Conservation (phyloP, 1,140 invertebrate genomes). For the Himalopsyche phryganea region DNA sequence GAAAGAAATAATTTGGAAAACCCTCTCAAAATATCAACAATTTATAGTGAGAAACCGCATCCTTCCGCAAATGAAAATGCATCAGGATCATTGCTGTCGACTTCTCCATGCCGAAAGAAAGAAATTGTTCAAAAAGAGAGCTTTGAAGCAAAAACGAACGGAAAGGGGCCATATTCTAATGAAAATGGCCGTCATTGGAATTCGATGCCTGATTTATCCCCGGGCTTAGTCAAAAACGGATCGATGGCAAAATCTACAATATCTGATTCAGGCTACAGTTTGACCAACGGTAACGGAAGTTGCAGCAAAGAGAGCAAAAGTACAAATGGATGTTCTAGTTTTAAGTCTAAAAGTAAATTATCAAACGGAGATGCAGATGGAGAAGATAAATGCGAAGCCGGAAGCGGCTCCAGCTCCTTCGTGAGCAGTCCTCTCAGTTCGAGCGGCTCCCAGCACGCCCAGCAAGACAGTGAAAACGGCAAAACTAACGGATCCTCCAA, state of each 20-base stretch:
- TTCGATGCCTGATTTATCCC: no score
- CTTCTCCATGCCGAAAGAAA: no score
- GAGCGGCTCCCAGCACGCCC: not conserved
- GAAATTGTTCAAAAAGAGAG: no score
- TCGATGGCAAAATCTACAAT: no score
- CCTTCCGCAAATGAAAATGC: no score
- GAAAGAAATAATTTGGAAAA: not conserved
- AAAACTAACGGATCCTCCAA: slow-evolving; percentile 1
- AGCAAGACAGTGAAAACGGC: not conserved
- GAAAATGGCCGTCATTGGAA: no score
- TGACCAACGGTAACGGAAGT: slow-evolving; percentile 24
- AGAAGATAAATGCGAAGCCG: not conserved
- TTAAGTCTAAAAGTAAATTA: slow-evolving; percentile 38
- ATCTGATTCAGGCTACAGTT: no score
- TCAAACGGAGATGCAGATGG: slow-evolving; percentile 3
- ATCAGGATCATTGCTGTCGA: no score
- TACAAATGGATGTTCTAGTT: slow-evolving; percentile 43
- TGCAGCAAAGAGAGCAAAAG: slow-evolving; percentile 38
- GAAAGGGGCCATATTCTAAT: no score
- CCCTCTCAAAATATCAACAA: not conserved
- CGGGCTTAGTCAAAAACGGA: no score
- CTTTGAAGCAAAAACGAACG: no score
- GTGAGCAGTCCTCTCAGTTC: not conserved
- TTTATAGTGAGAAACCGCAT: not conserved
- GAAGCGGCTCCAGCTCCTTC: not conserved